phyloP scores from a whole-genome alignment of 2,113 vertebrate species.

The Paramormyrops kingsleyae region DNA sequence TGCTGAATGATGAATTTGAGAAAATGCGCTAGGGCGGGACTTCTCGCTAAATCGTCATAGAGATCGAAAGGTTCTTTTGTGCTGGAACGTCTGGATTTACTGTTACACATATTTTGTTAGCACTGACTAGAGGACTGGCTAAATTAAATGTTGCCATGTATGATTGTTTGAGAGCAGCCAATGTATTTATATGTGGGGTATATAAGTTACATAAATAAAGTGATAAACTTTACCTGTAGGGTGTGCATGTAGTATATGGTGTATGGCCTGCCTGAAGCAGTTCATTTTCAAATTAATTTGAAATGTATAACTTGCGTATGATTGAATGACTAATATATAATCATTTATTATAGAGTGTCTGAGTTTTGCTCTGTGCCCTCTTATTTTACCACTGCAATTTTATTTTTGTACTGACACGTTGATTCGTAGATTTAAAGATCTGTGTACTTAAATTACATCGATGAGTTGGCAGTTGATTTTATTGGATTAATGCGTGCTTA shows the following conservation, averaged over 20 bases:
- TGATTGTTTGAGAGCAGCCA: background rate
- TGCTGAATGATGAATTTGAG: background rate
- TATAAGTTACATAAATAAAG: background rate
- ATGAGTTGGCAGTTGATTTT: background rate
- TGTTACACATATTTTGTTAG: background rate
- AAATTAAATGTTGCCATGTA: background rate
- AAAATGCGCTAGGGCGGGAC: background rate
- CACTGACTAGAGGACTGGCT: background rate
- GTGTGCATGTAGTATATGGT: background rate
- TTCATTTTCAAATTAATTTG: background rate
- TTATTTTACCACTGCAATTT: background rate
- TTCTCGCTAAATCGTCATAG: background rate
- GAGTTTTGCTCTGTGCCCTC: background rate
- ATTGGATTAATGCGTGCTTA: background rate
- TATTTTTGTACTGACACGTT: background rate
- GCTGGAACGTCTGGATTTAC: slow-evolving; percentile 19
- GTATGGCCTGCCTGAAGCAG: background rate
- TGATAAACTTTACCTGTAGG: background rate
- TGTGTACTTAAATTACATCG: background rate
- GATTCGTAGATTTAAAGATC: background rate
- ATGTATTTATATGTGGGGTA: background rate
- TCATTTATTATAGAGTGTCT: background rate
- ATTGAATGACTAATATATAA: background rate
- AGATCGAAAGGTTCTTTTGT: background rate
- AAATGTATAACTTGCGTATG: background rate